Evolutionary conservation across 2,888 invertebrate species (phyloP).

Genomic region (Actias luna): DNA sequence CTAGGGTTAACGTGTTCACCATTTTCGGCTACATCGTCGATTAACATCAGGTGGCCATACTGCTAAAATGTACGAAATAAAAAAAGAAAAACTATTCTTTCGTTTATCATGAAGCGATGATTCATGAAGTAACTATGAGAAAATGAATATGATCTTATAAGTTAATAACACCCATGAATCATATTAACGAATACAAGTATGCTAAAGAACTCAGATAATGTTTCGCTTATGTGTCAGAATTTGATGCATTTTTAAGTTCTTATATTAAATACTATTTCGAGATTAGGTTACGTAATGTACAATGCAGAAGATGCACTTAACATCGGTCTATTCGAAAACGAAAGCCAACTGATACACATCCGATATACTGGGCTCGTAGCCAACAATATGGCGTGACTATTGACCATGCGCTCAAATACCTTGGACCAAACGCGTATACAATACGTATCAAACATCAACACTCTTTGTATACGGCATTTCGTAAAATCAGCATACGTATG

Average conservation of each 20-base stretch:
- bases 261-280: not conserved
- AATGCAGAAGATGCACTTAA: not conserved
- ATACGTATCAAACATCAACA: slow-evolving; percentile 6
- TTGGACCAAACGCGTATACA: slow-evolving; percentile 9
- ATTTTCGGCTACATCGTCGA: too few species aligned
- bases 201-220: not conserved
- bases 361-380: slow-evolving; percentile 54
- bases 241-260: not conserved
- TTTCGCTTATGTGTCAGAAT: not conserved
- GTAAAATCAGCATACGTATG: not conserved
- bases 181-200: not conserved
- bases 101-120: not conserved
- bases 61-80: too few species aligned
- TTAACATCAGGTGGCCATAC: too few species aligned
- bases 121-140: not conserved
- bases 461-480: not conserved
- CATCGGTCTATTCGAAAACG: slow-evolving; percentile 31
- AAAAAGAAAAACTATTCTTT: not conserved
- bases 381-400: slow-evolving; percentile 69
- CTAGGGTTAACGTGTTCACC: too few species aligned
- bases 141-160: not conserved
- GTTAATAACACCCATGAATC: not conserved
- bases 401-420: slow-evolving; percentile 42
- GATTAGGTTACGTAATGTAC: not conserved
- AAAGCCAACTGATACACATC: slow-evolving; percentile 60